phyloP scores from a whole-genome alignment of 2,888 invertebrate species.

The Rutpela maculata region DNA sequence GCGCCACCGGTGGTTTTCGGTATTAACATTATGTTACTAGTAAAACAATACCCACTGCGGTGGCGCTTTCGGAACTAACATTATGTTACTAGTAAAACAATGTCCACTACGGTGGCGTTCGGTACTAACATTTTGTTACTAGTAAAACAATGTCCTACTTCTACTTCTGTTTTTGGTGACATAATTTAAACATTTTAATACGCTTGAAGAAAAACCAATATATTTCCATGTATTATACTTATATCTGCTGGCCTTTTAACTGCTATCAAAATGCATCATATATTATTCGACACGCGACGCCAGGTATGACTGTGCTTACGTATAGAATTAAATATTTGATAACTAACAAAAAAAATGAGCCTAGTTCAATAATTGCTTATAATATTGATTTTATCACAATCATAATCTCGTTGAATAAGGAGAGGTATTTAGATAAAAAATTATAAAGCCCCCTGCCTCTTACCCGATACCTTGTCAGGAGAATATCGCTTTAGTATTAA shows the following conservation, averaged over 20 bases:
- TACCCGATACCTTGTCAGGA: background rate
- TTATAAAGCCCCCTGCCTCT: slow-evolving; percentile 10
- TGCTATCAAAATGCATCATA: background rate
- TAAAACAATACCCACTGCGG: no score
- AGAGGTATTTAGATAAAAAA: slow-evolving; percentile 37
- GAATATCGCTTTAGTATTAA: slow-evolving; percentile 30
- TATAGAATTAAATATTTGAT: slow-evolving; percentile 4
- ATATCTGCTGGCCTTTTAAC: background rate
- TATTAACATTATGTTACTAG: no score
- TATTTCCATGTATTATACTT: background rate
- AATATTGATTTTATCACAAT: slow-evolving; percentile 23
- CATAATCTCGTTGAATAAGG: slow-evolving; percentile 26
- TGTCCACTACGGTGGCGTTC: no score
- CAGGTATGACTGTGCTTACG: background rate
- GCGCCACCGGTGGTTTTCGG: no score
- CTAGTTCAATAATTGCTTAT: background rate
- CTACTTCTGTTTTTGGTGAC: no score
- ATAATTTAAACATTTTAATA: no score
- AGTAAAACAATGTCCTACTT: no score
- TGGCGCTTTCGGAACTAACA: no score
- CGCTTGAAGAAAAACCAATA: no score
- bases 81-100: no score
- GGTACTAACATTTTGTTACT: no score
- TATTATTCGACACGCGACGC: background rate
- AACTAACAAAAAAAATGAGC: background rate